These are phyloP conservation scores for Alca torda DNA, from an alignment of 2,797 vertebrate species.

Conservation along the genomic window DNA sequence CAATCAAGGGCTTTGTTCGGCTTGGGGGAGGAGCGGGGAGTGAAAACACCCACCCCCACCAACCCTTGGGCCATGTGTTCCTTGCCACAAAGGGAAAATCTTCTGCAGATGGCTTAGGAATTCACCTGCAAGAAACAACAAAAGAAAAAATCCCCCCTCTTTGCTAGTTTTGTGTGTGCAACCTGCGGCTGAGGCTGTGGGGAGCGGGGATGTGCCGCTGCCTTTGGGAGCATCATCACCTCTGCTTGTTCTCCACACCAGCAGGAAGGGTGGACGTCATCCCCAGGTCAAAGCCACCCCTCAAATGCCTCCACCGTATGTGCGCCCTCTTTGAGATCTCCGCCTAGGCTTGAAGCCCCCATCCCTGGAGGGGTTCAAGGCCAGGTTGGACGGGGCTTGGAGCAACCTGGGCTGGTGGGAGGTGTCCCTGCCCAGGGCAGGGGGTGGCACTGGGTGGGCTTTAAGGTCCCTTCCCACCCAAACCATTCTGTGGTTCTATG, in stretches of 20 bases:
- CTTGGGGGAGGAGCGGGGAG: neutral
- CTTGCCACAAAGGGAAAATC: conserved; percentile 42
- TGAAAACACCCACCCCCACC: conserved; percentile 44
- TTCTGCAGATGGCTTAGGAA: conserved; percentile 67
- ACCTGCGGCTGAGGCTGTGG: neutral
- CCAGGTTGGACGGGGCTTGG: neutral
- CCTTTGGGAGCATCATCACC: neutral
- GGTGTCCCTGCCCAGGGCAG: neutral
- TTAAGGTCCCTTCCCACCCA: neutral
- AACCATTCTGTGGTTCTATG: neutral
- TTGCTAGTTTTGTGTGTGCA: neutral
- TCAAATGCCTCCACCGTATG: accelerated
- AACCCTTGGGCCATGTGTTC: neutral
- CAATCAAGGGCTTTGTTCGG: conserved; percentile 57
- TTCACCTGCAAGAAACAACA: conserved; percentile 74
- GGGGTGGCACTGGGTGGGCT: neutral
- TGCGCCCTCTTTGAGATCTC: neutral
- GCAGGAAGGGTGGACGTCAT: no score
- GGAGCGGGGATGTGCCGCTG: neutral
- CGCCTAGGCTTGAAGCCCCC: neutral
- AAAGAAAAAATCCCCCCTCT: neutral
- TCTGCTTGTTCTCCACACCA: neutral
- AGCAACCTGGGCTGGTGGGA: neutral
- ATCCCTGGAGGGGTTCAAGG: neutral
- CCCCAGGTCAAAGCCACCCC: neutral